Evolutionary conservation across 2,113 vertebrate species (phyloP).

Genomic region (Meles meles): DNA sequence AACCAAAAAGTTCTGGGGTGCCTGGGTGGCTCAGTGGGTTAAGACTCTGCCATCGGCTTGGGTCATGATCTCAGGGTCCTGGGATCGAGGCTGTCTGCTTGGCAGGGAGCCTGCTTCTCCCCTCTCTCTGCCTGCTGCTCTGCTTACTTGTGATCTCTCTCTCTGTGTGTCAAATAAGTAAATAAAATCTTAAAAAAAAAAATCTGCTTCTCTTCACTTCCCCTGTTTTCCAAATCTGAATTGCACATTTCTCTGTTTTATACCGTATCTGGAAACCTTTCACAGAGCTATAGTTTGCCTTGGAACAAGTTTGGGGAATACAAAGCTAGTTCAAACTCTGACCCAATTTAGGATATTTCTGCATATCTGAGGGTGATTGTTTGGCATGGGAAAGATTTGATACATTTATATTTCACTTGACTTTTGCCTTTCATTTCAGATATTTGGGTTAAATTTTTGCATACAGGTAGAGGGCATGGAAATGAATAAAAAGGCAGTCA

Average conservation of each 20-base stretch:
- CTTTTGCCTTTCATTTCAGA: neutral
- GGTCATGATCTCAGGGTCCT: too few relatives aligned
- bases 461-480: neutral
- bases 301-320: neutral
- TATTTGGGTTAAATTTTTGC: neutral
- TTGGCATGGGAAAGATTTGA: neutral
- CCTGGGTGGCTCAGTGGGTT: too few relatives aligned
- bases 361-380: neutral
- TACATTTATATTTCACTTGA: neutral
- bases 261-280: neutral
- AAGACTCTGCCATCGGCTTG: too few relatives aligned
- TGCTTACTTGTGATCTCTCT: too few relatives aligned
- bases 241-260: neutral
- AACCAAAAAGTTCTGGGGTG: neutral
- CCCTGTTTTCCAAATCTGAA: neutral
- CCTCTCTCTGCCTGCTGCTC: too few relatives aligned
- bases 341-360: neutral
- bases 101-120: too few relatives aligned
- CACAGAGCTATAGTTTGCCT: neutral
- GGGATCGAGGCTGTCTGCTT: too few relatives aligned
- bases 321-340: neutral
- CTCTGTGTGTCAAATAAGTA: too few relatives aligned
- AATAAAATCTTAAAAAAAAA: too few relatives aligned
- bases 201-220: neutral
- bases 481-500: neutral